Base-by-base conservation (phyloP, 2,113 vertebrate species). In the Amazona guildingii region DNA sequence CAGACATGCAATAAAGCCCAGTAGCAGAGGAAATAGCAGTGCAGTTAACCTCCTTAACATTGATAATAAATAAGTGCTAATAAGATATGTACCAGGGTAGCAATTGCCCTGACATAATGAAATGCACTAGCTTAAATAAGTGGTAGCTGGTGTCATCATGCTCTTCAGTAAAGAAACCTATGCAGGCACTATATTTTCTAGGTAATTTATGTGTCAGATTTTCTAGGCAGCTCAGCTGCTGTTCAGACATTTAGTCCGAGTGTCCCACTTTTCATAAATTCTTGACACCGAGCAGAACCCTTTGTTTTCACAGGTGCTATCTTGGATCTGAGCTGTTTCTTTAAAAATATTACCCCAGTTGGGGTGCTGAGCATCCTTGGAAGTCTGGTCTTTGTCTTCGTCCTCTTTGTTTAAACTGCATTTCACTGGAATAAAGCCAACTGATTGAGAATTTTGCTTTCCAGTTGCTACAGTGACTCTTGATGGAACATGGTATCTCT, bases 41-140 rank as follows among this genome's bases (percentile, higher is more conserved):
- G 92, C 85, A 78, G 75, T 97, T 98, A 98, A 98, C 97, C 97
- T 98, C 84, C 79, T 97, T 98, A 98, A 94, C 97, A 96, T 43
- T 82, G 97, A 95, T 94, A 97, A 98, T 98, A 98, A 98, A 98
- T 98, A 97, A 97, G 92, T 16, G 1, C 94, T 97, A 98, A 98
- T 97, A 96, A 95, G 96, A 96, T 94, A 96, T 69, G 96, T 96
- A 96, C 89, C 90, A 89, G 94, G 87, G 80, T 97, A 96, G 94
- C 92, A 96, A 97, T 85, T 95, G 97, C 86, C 41, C 82, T 97
- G 97, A 97, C 96, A 97, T 96, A 96, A 94, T 96, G 96, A 97
- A 97, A 97, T 94, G 92, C 86, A 57, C 67, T 66, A 63, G 89
- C 87, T 91, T 93, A 72, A 96, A 89, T 90, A 94, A 96, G 83